Evolutionary conservation across 2,888 invertebrate genomes (phyloP).

Genomic region (Nymphalis c-album): DNA sequence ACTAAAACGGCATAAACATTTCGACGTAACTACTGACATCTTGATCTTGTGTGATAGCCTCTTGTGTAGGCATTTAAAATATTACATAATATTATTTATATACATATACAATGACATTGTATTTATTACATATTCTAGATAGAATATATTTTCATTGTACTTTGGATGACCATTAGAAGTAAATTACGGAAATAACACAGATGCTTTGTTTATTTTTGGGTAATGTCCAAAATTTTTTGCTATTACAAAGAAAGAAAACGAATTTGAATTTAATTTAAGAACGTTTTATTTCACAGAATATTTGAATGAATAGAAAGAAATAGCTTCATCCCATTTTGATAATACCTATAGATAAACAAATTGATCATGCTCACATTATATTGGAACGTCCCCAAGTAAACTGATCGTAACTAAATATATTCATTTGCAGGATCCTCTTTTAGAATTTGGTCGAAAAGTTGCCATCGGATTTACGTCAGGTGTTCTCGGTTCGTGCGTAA

Average conservation of each 20-base stretch:
- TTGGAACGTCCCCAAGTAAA: constrained; percentile 7
- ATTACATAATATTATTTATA: background rate
- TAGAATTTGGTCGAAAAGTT: constrained; percentile 88
- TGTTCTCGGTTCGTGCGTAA: constrained; percentile 90
- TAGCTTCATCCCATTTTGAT: too few species aligned
- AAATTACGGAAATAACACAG: too few species aligned
- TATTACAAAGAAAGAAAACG: too few species aligned
- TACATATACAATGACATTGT: background rate
- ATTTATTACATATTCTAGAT: background rate
- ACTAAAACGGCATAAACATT: background rate
- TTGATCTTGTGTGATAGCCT: constrained; percentile 4
- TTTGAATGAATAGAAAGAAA: too few species aligned
- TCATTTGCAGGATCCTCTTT: constrained; percentile 80
- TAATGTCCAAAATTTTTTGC: too few species aligned
- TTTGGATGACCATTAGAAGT: too few species aligned
- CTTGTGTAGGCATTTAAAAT: background rate
- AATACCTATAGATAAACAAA: too few species aligned
- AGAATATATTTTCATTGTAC: too few species aligned
- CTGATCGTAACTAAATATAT: background rate
- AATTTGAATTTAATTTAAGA: too few species aligned
- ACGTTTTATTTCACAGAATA: too few species aligned
- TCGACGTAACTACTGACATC: background rate
- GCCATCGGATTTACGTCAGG: constrained; percentile 93
- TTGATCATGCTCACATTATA: too few species aligned
- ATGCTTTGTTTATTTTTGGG: too few species aligned